A percentile compares a stretch with the other conserved stretches of the same genome.
Evolutionary conservation across 1,140 invertebrate genomes (phyloP).

Genomic region (Drosophila gunungcola): DNA sequence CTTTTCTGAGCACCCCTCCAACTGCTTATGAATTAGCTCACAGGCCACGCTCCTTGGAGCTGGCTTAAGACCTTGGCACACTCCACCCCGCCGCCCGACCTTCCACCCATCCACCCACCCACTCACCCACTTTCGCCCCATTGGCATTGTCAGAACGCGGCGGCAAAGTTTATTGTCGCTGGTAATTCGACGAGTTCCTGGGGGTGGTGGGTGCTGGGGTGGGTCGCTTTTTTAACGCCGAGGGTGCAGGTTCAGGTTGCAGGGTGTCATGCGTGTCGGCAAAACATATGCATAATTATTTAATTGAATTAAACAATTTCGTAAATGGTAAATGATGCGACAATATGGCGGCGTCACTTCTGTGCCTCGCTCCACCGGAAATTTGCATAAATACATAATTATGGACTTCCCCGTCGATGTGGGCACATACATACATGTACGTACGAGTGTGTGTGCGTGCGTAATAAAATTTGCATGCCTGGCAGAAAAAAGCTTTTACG

Average conservation of each 20-base stretch:
- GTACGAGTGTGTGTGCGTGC: slow-evolving; percentile 3
- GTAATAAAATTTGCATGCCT: slow-evolving; percentile 50
- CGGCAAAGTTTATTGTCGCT: slow-evolving; percentile 66
- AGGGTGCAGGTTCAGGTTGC: slow-evolving; percentile 37
- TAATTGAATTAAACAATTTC: slow-evolving; percentile 83
- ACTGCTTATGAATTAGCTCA: slow-evolving; percentile 70
- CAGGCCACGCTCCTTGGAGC: slow-evolving; percentile 62
- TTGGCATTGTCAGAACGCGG: slow-evolving; percentile 19
- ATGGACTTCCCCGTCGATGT: slow-evolving; percentile 34
- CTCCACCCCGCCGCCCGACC: slow-evolving; percentile 1
- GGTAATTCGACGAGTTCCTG: slow-evolving; percentile 51
- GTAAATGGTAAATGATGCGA: slow-evolving; percentile 81
- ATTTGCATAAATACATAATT: slow-evolving; percentile 81
- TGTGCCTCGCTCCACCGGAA: slow-evolving; percentile 26
- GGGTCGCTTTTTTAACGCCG: slow-evolving; percentile 63
- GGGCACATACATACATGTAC: not conserved
- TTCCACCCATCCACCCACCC: not conserved
- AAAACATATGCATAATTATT: slow-evolving; percentile 63
- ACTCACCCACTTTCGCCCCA: not conserved
- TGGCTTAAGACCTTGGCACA: slow-evolving; percentile 58
- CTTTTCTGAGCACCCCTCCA: not conserved
- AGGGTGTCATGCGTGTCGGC: slow-evolving; percentile 70
- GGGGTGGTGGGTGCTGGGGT: slow-evolving; percentile 6
- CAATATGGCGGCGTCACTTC: slow-evolving; percentile 64
- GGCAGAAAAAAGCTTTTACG: slow-evolving; percentile 52